Base-by-base conservation (phyloP, 2,888 invertebrate genomes). In the Heliconius ethilla region DNA sequence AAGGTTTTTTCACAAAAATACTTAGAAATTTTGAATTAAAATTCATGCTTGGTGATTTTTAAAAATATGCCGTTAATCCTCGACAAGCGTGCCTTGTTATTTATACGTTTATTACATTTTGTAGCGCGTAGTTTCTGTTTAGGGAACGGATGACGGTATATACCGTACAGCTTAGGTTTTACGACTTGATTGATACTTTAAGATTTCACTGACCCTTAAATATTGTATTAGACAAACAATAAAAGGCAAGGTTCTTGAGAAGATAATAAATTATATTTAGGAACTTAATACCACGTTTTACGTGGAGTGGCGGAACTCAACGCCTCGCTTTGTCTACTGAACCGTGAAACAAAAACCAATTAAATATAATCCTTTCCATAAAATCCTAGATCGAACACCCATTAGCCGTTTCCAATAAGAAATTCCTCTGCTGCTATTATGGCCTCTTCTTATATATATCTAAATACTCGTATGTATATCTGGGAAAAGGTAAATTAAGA, bases 61-160 rank as follows among this genome's bases (percentile, higher is more conserved):
- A 65, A 63, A 77, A 40, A 25, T 67, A 55, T 15, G n/a, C 55
- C 62, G 62, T 63, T 75, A 75, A 78, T 78, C 63, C 51, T 25
- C 15, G 29, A 29, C 25, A 59, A 29, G 67, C 40, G 69, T 45
- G 13, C 22, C 73, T n/a, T 62, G 69, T 72, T 59, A 78, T 78
- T 75, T 78, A 78, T 70, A 59, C 70, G 37, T 70, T 70, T 75
- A 70, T 78, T 70, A 75, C 59, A 11, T 3, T 59, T 59, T 33
- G 25, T 63, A 40, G 22, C 40, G 13, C 62, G 62, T 63, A 25
- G 25, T 63, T 63, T 45, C 63, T 37, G 6, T 10, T 74, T 37
- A 40, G 63, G 55, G 55, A 74, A 63, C 62, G 40, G 63, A 40
- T 33, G 59, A 63, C 59, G 25, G 11, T 63, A 13, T 74, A 74